These are phyloP conservation scores for Aphis gossypii DNA, from an alignment of 1,140 invertebrate species.

Conservation along the genomic window DNA sequence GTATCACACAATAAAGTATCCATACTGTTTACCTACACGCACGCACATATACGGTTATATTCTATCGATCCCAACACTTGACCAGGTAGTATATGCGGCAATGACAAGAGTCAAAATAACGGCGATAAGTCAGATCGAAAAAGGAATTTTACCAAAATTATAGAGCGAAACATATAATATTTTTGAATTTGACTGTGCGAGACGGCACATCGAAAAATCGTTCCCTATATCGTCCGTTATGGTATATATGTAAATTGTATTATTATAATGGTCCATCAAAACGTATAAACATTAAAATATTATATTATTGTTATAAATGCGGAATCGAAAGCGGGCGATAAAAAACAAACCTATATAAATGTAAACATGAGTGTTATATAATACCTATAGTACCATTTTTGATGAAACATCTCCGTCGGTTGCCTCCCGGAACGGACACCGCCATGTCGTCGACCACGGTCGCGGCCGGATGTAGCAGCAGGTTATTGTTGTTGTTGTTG, in stretches of 20 bases:
- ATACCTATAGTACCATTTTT: slow-evolving; percentile 24
- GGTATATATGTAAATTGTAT: neutral
- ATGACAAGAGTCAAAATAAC: neutral
- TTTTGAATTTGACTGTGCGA: neutral
- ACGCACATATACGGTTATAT: neutral
- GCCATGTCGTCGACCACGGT: neutral
- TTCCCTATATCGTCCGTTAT: neutral
- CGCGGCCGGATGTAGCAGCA: neutral
- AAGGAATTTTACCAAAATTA: too few species aligned
- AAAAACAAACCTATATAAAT: neutral
- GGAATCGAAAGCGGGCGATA: neutral
- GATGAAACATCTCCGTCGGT: slow-evolving; percentile 4
- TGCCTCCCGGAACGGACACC: neutral
- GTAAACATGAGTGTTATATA: too few species aligned
- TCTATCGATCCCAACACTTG: neutral
- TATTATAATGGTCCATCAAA: neutral
- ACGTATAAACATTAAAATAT: neutral
- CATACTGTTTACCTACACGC: neutral
- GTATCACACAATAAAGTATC: neutral
- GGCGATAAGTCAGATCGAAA: neutral
- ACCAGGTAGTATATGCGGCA: too few species aligned
- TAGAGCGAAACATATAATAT: neutral
- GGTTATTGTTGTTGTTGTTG: neutral
- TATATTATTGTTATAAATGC: neutral
- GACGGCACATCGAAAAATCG: neutral